A percentile compares a stretch with the other conserved stretches of the same genome.
phyloP scores from a whole-genome alignment of 2,888 invertebrate species.

The Polylopha cassiicola region DNA sequence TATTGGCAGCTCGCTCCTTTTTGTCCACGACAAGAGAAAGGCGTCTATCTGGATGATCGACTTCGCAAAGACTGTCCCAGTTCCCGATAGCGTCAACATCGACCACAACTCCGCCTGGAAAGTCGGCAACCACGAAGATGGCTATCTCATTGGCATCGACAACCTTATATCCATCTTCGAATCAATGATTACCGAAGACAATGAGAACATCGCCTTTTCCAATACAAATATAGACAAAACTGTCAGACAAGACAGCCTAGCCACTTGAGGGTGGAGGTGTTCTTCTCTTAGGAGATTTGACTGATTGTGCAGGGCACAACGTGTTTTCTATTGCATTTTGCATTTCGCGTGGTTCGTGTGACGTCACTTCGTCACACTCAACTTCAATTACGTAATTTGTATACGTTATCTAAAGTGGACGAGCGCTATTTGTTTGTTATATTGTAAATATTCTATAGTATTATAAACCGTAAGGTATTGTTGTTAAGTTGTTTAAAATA shows the following conservation, averaged over 20 bases:
- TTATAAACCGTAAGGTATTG: constrained; percentile 45
- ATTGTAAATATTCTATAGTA: constrained; percentile 62
- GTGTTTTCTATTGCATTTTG: constrained; percentile 37
- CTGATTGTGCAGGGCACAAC: constrained; percentile 34
- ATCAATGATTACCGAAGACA: constrained; percentile 74
- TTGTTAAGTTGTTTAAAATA: constrained; percentile 60
- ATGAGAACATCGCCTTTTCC: constrained; percentile 58
- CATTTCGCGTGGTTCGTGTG: constrained; percentile 32
- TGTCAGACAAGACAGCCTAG: constrained; percentile 58
- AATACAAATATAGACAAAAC: constrained; percentile 56
- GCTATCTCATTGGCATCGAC: constrained; percentile 93
- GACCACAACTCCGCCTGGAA: constrained; percentile 91
- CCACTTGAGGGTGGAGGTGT: constrained; percentile 53
- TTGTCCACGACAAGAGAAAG: constrained; percentile 93
- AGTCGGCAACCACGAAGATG: constrained; percentile 97
- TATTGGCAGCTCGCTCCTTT: constrained; percentile 94
- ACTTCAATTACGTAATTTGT: constrained; percentile 16
- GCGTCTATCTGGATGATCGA: constrained; percentile 98
- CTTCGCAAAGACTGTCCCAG: constrained; percentile 94
- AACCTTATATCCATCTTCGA: constrained; percentile 92
- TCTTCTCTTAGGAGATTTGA: constrained; percentile 39
- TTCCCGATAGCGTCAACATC: constrained; percentile 85
- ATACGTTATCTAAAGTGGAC: constrained; percentile 17
- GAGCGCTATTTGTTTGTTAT: constrained; percentile 29
- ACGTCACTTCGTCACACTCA: constrained; percentile 11